Evolutionary conservation across 37 sponge, comb jelly and placozoan genomes (phyloP), one percentile per base, ranked within the genome.

Genomic region (Cliona cf. orientalis): DNA sequence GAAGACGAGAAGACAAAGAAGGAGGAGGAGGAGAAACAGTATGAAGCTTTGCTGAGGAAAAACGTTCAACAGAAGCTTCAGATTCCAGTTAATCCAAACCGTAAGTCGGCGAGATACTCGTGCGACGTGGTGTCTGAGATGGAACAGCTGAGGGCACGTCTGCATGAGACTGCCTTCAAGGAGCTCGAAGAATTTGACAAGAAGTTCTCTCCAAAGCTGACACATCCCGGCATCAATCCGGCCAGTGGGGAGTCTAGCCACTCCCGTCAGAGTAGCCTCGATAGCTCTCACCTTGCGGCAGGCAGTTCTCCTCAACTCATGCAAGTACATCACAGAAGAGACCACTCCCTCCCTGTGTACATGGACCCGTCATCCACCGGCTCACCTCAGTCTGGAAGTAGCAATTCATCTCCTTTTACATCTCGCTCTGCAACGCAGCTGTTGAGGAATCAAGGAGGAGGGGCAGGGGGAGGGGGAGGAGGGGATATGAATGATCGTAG

Each of bases 151-250:
- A 22, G 88, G 49, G 44, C 33, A 22, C 82, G 74, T 21, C 61
- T 87, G 22, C 82, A 81, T 34, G 82, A 87, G 69, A 78, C 37
- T 17, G 44, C 82, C 14, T 22, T 56, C 1, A 31, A 58, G 32
- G 82, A 80, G 49, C 42, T 87, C 34, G 88, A 58, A 14, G 88
- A 78, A 22, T 59, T 87, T 39, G 88, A 87, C 60, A 25, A 31
- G 69, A 57, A 87, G 57, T 75, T 39, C 33, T 80, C 81, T 0
- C 81, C 81, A 32, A 80, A 69, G 35, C 55, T 80, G 4, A 32
- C 25, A n/a, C 70, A 69, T 12, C 43, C 35, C 23, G 71, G 42
- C 0, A 5, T 40, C 1, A 17, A 21, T 6, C 0, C 2, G 4
- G 4, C 14, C 5, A 31, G 42, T 35, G 22, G 33, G 14, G 6